Base-by-base conservation (phyloP, 2,888 invertebrate genomes). In the Hoplodrina blanda region DNA sequence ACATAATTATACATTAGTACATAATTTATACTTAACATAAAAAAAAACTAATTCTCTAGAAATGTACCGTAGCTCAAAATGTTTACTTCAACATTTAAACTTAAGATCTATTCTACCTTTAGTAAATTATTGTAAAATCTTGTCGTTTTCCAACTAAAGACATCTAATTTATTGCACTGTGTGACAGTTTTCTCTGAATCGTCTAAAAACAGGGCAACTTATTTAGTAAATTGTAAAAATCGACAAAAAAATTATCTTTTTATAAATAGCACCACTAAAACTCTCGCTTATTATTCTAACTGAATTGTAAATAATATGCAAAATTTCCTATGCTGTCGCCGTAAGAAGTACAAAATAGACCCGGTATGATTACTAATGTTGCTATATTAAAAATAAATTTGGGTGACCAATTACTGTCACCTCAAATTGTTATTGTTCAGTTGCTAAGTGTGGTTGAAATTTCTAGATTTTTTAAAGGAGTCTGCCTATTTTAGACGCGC, bases 51-150 rank as follows among this genome's bases (percentile, higher is more conserved):
- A 92, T 85, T 90, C 91, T 88, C 85, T 94, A 94, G 94, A 88
- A 76, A 89, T 89, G 86, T 92, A 92, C 85, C 86, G 93, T 94
- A 94, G 94, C 93, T 94, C 94, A 93, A 93, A 91, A 91, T 90
- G 90, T 93, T 94, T 90, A 91, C 89, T 92, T 93, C 90, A 85
- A 90, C 85, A 89, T 89, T 90, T 91, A 91, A 89, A 83, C 84
- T 81, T 93, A 93, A 92, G 92, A 89, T 90, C 89, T 92, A 91
- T 82, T 89, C 90, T 91, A 92, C 86, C 87, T 88, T 86, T 90
- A 89, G 86, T 87, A 78, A 86, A 85, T 71, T 88, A 86, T 84
- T 84, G 76, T 86, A 82, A 84, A 88, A 89, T 88, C 84, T 85
- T 85, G 85, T 87, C 86, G 87, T 82, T 87, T 87, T 88, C 82